phyloP scores from a whole-genome alignment of 1,140 invertebrate species.

The Scylla paramamosain region DNA sequence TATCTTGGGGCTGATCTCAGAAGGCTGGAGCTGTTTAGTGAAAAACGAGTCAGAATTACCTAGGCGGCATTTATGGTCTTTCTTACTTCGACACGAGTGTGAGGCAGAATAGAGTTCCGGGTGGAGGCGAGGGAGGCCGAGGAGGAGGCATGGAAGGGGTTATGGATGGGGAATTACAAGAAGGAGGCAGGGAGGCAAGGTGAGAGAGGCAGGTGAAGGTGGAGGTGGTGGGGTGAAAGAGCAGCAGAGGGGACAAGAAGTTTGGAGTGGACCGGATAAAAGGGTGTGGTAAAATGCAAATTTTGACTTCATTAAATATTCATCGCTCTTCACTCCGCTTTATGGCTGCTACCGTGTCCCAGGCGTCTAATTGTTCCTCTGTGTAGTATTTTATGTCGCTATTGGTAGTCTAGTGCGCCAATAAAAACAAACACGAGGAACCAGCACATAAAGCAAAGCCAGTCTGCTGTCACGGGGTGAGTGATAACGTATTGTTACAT shows the following conservation, averaged over 20 bases:
- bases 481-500: too few relatives aligned
- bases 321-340: not conserved
- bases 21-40: not conserved
- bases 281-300: conserved; percentile 5
- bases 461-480: too few relatives aligned
- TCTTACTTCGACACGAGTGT: not conserved
- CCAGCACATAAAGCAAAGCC: too few relatives aligned
- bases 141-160: not conserved
- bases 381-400: too few relatives aligned
- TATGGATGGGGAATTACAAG: not conserved
- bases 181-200: not conserved
- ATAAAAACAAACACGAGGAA: too few relatives aligned
- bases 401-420: too few relatives aligned
- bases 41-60: not conserved
- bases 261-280: not conserved
- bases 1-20: not conserved
- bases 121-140: not conserved
- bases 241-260: not conserved
- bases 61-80: not conserved
- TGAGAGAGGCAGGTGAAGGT: not conserved
- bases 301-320: not conserved
- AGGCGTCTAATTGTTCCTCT: too few relatives aligned
- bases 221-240: not conserved
- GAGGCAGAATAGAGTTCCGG: not conserved
- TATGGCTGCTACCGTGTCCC: not conserved